Percentiles rank a stretch among this genome's conserved stretches.
phyloP scores from a whole-genome alignment of 2,888 invertebrate genomes.

The Amphipoea lucens region DNA sequence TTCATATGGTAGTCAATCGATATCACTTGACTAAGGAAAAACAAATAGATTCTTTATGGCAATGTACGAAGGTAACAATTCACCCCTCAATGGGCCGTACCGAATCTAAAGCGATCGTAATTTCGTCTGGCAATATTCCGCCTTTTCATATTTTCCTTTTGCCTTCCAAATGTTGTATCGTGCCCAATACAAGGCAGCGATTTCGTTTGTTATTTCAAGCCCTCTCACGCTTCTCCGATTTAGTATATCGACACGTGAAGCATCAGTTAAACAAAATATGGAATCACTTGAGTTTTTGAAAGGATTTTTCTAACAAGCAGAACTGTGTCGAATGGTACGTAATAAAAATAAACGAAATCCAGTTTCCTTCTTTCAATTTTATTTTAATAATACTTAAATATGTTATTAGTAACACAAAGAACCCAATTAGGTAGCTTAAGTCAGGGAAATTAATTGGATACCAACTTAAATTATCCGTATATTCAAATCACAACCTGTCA shows the following conservation, averaged over 20 bases:
- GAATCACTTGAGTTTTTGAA: conserved; percentile 73
- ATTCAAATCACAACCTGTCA: no score
- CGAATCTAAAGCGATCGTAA: conserved; percentile 89
- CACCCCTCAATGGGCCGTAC: conserved; percentile 87
- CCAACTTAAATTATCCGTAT: background rate
- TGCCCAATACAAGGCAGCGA: conserved; percentile 86
- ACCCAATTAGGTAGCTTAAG: background rate
- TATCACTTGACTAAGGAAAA: conserved; percentile 80
- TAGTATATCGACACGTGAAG: conserved; percentile 85
- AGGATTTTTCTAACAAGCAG: conserved; percentile 7
- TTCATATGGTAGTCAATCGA: conserved; percentile 75
- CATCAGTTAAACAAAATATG: conserved; percentile 83
- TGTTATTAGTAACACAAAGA: background rate
- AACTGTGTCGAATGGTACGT: background rate
- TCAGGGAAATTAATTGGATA: background rate
- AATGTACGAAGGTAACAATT: conserved; percentile 89
- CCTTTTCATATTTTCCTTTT: conserved; percentile 89
- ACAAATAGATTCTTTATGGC: conserved; percentile 88
- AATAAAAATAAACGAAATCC: background rate
- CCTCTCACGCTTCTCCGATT: conserved; percentile 84
- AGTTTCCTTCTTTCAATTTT: background rate
- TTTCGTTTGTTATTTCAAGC: conserved; percentile 89
- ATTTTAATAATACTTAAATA: background rate
- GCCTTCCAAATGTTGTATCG: conserved; percentile 86
- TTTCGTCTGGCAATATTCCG: conserved; percentile 89